Evolutionary conservation across 2,888 invertebrate genomes (phyloP), one percentile per base, ranked within the genome.

Genomic region (Cheilosia vulpina): DNA sequence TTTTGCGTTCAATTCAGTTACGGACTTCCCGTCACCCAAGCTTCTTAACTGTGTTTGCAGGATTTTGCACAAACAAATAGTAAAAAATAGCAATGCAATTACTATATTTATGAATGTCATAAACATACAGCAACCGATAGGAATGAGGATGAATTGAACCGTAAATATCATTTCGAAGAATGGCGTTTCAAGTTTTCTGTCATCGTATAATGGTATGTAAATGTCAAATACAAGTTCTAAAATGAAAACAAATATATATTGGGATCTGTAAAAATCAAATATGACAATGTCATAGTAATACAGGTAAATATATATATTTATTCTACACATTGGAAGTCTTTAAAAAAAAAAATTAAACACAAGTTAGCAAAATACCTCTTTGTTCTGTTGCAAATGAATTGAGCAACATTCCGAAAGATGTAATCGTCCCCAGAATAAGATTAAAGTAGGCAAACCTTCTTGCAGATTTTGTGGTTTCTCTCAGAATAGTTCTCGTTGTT

Each of bases 71-170:
- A 84, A 47, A n/a, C 69, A 84, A 58, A 84, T 84, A 15, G 43
- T 75, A 21, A 84, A 84, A 21, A 73, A 53, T 0, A 79, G 47
- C 2, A 84, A 6, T 9, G 84, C 43, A 45, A 79, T 53, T 15
- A 84, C 43, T 9, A 84, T 53, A 34, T 78, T 75, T 6, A 65
- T 58, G 24, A 79, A 84, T 19, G 84, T 62, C 52, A 84, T 78
- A 21, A 84, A 84, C 84, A 84, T 84, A 53, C 73, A 75, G 24
- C 79, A 84, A 11, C 79, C 84, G 7, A 79, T 41, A 0, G 84
- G 84, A 15, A 55, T 21, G 15, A 79, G 31, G 2, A 79, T 7
- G 11, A 79, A 60, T 11, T 84, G 75, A 11, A 52, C 9, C 2
- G 34, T 24, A 17, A 31, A 69, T 1, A 84, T 38, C 6, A 75